A percentile compares a stretch with the other conserved stretches of the same genome.
phyloP scores from a whole-genome alignment of 2,797 vertebrate genomes.

The Psittacula echo region DNA sequence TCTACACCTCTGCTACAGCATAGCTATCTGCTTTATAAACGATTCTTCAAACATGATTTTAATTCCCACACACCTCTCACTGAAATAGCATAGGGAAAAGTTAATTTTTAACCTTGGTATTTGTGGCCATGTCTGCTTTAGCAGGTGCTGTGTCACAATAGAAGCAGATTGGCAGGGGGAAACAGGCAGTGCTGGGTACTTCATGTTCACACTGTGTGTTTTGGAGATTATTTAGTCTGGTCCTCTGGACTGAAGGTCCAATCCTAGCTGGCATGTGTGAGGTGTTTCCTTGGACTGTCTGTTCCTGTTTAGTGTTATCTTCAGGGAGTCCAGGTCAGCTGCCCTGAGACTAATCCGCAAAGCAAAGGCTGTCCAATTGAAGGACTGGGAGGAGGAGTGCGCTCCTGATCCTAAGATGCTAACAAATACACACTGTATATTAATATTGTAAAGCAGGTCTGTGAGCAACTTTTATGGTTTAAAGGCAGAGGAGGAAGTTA shows the following conservation, averaged over 20 bases:
- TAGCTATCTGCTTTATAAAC: neutral
- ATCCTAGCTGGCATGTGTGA: neutral
- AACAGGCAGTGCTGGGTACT: neutral
- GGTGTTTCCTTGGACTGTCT: neutral
- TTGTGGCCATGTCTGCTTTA: neutral
- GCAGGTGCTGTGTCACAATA: neutral
- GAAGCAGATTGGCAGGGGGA: neutral
- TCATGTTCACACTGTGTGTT: neutral
- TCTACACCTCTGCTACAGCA: neutral
- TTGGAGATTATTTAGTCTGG: neutral
- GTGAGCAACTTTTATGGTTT: neutral
- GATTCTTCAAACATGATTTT: neutral
- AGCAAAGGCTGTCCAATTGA: neutral
- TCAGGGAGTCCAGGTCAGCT: neutral
- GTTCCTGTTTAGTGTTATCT: neutral
- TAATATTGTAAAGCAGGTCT: neutral
- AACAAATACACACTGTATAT: neutral
- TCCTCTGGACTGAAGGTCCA: neutral
- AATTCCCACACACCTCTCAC: neutral
- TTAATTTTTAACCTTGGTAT: neutral
- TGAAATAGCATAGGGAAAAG: neutral
- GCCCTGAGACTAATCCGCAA: neutral
- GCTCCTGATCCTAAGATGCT: neutral
- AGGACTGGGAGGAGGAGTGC: fast-evolving
- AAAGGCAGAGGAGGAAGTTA: neutral